Evolutionary conservation across 2,888 invertebrate species (phyloP), one percentile per base, ranked within the genome.

Genomic region (Drosophila dives): DNA sequence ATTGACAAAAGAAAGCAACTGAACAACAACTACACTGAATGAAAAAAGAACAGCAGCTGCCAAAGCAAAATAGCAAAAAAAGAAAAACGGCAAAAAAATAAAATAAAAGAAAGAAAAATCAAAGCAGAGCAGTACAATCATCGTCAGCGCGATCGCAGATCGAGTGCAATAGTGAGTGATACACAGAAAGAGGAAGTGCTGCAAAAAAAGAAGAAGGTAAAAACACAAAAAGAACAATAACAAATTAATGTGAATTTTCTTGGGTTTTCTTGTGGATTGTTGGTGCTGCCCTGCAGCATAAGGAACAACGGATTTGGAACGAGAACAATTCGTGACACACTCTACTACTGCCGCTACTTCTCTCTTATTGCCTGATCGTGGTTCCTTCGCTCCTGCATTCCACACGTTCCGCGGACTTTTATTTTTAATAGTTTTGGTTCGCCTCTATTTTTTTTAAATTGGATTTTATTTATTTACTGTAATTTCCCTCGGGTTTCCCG

Each of bases 31-130:
- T 54, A 63, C 53, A 56, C 33, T 49, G 50, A 50, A 49, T 62
- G 33, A 42, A 26, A 34, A 62, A 56, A 71, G 64, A 66, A 71
- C 66, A 71, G 82, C 81, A 81, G 80, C 86, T 85, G 72, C 74
- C 77, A 64, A 55, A 74, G 70, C 61, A 51, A 51, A 73, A 68
- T 62, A 64, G 65, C 55, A 64, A 64, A 60, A 72, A 77, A 58
- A 61, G 61, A 62, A 60, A 59, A 62, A 69, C 55, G 55, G 64
- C 60, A 70, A 67, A 67, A 67, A 29, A 60, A 32, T 59, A 32
- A 59, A 32, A 59, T 23, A 55, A 53, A 62, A 53, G 15, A 34
- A 54, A 26, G 11, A 63, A 51, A 63, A 65, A 15, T 49, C 45
- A 45, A 45, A 48, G 36, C 56, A 55, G 49, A 59, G 29, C 33